Evolutionary conservation across 2,888 invertebrate genomes (phyloP).

Genomic region (Laothoe populi): DNA sequence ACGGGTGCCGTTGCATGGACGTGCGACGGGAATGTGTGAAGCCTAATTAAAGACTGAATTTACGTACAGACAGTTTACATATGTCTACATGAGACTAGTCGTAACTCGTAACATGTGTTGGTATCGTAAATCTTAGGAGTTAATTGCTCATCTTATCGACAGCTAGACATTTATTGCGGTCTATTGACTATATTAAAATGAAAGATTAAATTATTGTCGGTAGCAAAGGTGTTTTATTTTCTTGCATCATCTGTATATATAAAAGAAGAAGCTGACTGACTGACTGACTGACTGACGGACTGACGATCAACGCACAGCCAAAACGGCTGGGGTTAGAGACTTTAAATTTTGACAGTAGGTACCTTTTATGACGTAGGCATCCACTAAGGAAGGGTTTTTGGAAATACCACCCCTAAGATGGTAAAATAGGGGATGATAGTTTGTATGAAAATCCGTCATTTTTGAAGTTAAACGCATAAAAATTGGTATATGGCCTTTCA

Average conservation of each 20-base stretch:
- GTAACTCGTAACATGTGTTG: conserved; percentile 38
- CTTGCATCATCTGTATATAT: not conserved
- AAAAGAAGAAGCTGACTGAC: too few species aligned
- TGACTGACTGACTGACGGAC: too few species aligned
- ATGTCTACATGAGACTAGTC: conserved; percentile 25
- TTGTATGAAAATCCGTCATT: too few species aligned
- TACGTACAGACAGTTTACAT: conserved; percentile 48
- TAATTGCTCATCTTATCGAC: conserved; percentile 77
- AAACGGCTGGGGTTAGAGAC: too few species aligned
- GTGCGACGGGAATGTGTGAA: conserved; percentile 54
- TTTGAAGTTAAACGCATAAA: too few species aligned
- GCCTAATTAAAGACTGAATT: conserved; percentile 83
- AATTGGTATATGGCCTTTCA: too few species aligned
- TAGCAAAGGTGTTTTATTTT: conserved; percentile 38
- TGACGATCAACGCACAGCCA: too few species aligned
- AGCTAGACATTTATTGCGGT: conserved; percentile 72
- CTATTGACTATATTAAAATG: conserved; percentile 76
- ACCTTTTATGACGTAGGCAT: too few species aligned
- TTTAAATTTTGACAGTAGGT: too few species aligned
- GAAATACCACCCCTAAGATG: too few species aligned
- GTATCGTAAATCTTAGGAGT: conserved; percentile 55
- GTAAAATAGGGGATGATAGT: too few species aligned
- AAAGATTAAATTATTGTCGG: conserved; percentile 54
- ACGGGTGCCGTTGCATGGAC: conserved; percentile 46
- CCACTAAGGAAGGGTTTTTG: too few species aligned